Conservation (phyloP, 2,113 vertebrate genomes). For the Saguinus imperator region DNA sequence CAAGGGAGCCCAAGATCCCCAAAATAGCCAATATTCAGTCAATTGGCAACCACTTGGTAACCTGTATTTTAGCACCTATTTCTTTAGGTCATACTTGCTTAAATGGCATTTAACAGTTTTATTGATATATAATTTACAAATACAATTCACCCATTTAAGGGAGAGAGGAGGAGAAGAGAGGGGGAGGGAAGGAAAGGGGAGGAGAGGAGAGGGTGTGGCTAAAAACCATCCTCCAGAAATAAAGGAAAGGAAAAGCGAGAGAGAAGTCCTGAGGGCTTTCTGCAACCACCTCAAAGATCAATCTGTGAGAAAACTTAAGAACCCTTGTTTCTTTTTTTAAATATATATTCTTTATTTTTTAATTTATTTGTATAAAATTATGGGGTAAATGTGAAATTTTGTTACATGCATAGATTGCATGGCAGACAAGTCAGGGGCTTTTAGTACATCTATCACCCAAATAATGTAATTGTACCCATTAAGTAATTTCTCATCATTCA, state of each 20-base stretch:
- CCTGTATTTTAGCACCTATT: background rate
- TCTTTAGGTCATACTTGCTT: background rate
- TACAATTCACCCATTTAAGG: background rate
- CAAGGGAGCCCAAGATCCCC: background rate
- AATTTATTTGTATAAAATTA: too few species aligned
- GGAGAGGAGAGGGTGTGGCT: background rate
- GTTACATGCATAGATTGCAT: too few species aligned
- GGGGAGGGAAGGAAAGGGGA: too few species aligned
- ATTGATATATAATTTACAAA: background rate
- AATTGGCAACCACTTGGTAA: background rate
- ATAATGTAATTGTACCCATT: too few species aligned
- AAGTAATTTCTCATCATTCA: too few species aligned
- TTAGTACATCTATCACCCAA: too few species aligned
- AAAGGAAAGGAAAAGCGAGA: background rate
- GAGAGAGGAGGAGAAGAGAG: too few species aligned
- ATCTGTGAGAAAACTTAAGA: background rate
- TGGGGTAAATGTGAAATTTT: too few species aligned
- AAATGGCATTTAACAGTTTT: background rate
- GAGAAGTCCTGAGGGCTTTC: background rate
- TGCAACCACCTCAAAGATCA: background rate
- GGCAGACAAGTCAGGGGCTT: too few species aligned
- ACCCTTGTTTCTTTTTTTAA: too few species aligned
- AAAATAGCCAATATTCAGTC: background rate
- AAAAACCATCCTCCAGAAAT: background rate
- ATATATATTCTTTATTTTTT: too few species aligned